phyloP scores from a whole-genome alignment of 2,113 vertebrate genomes.

The Pagrus major region DNA sequence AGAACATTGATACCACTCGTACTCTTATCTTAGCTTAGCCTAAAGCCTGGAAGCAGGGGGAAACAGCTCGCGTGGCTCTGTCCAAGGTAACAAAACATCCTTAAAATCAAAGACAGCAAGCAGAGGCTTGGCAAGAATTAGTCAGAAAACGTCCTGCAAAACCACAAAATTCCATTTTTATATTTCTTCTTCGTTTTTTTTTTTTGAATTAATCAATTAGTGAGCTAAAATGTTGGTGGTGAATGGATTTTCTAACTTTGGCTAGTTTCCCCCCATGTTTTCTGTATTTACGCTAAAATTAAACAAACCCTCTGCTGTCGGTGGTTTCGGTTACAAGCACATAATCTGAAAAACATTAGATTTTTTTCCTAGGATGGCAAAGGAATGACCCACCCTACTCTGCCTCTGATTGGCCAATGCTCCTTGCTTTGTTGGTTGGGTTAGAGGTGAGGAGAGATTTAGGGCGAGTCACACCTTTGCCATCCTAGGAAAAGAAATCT shows the following conservation, averaged over 20 bases:
- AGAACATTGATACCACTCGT: background rate
- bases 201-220: background rate
- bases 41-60: background rate
- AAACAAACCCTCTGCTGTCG: background rate
- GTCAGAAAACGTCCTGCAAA: conserved; percentile 1
- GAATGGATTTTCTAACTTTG: background rate
- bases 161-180: background rate
- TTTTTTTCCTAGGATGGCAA: too few species aligned
- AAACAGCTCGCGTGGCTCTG: background rate
- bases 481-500: too few species aligned
- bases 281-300: background rate
- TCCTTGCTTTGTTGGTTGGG: too few species aligned
- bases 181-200: too few species aligned
- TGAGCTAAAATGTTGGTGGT: background rate
- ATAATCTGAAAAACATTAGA: too few species aligned
- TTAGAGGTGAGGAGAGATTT: too few species aligned
- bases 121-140: background rate
- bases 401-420: too few species aligned
- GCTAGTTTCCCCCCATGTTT: background rate
- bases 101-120: background rate
- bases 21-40: background rate
- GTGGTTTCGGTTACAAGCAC: too few species aligned
- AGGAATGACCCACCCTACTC: too few species aligned
- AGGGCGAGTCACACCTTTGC: too few species aligned
- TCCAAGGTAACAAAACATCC: background rate